Conservation (phyloP, 53 echinoderm and acorn worm genomes). For the Echinarachnius parma region DNA sequence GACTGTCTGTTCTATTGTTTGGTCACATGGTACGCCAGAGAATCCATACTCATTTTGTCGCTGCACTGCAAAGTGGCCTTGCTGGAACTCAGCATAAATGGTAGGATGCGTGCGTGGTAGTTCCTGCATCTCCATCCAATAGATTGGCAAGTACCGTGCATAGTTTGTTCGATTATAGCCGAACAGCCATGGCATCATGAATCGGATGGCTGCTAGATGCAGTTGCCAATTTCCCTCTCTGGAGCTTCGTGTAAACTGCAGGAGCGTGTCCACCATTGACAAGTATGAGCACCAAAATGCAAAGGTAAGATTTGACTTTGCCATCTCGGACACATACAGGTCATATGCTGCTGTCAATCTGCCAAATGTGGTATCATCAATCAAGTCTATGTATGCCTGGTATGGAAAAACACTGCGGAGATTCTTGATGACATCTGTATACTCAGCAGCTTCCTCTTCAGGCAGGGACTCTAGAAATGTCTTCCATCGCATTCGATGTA, state of each 20-base stretch:
- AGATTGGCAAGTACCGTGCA: conserved; percentile 56
- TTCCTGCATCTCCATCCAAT: conserved; percentile 57
- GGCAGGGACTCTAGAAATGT: conserved; percentile 34
- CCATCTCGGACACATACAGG: too few species aligned
- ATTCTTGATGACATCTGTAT: conserved; percentile 15
- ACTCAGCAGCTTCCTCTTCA: conserved; percentile 25
- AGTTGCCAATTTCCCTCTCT: too few species aligned
- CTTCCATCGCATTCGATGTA: conserved; percentile 56
- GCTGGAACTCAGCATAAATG: conserved; percentile 23
- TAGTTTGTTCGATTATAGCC: too few species aligned
- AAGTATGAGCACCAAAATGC: too few species aligned
- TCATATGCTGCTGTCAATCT: too few species aligned
- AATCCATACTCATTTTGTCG: conserved; percentile 53
- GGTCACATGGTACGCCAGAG: conserved; percentile 48
- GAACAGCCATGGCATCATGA: too few species aligned
- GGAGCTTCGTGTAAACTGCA: too few species aligned
- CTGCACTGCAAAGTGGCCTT: conserved; percentile 61
- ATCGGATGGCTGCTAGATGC: too few species aligned
- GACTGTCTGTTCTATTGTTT: conserved; percentile 52
- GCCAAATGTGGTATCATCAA: conserved; percentile 14
- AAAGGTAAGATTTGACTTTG: too few species aligned
- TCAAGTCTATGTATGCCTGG: conserved; percentile 10
- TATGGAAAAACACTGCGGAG: conserved; percentile 22
- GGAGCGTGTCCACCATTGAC: too few species aligned
- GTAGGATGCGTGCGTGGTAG: conserved; percentile 56